phyloP scores from a whole-genome alignment of 2,797 vertebrate species.

The Hipposideros larvatus region DNA sequence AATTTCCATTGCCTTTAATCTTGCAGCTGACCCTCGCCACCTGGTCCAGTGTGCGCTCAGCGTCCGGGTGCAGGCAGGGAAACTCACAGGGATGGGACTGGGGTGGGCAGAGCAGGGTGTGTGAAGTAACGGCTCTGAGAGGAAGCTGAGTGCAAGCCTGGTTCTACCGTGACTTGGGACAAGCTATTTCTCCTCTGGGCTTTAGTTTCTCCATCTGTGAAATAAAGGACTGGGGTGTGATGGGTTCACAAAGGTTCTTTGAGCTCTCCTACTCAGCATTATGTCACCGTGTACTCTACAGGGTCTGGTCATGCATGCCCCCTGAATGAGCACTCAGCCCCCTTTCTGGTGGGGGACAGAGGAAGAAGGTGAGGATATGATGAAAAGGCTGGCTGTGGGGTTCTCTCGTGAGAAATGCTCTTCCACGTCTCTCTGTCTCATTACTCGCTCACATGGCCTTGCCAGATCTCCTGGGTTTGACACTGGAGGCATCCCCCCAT shows the following conservation, averaged over 20 bases:
- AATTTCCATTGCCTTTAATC: background rate
- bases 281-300: too few species aligned
- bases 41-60: rapidly evolving
- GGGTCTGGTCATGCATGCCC: too few species aligned
- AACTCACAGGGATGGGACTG: rapidly evolving
- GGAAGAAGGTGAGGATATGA: background rate
- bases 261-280: background rate
- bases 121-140: rapidly evolving
- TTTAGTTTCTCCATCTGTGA: background rate
- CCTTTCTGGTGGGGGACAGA: background rate
- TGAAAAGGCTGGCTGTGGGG: background rate
- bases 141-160: background rate
- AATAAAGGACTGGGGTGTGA: background rate
- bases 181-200: background rate
- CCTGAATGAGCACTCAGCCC: background rate
- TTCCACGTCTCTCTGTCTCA: background rate
- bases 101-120: rapidly evolving
- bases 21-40: background rate
- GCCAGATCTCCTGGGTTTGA: background rate
- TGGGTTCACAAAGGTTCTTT: background rate
- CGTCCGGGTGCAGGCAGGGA: too few species aligned
- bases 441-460: background rate
- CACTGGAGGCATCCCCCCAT: background rate
- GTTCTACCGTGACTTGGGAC: background rate
- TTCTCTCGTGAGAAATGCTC: background rate